Evolutionary conservation across 2,797 vertebrate species (phyloP), one percentile per base, ranked within the genome.

Genomic region (Darevskia nairensis): DNA sequence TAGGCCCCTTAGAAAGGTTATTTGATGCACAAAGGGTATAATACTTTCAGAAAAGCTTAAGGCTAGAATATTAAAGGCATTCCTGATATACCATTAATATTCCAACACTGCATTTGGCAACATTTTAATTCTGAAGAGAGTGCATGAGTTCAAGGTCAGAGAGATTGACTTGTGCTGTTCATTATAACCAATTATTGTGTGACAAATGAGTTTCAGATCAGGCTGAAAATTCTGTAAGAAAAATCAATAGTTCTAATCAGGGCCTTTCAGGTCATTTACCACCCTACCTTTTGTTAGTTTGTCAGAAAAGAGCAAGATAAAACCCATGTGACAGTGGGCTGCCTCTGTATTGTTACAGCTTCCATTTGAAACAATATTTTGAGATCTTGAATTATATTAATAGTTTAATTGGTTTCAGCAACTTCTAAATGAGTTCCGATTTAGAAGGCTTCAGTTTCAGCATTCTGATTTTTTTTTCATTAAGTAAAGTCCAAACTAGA

Each of bases 241-340:
- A 98, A 98, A 98, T 98, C 98, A 97, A 98, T 98, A 98, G 94
- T 96, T 96, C 92, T 97, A 96, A 97, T 98, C 97, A 97, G 96
- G 96, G 96, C 96, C 96, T 97, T 97, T 97, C 97, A 97, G 96
- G 96, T 96, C 96, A 95, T 97, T 96, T 96, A 95, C 95, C 90
- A 95, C 94, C 91, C 94, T 97, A 96, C 96, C 97, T 97, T 97
- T 97, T 97, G 97, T 97, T 96, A 96, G 95, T 96, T 95, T 95
- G 95, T 97, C 96, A 96, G 96, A 95, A 95, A 95, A 95, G 95
- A 96, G 95, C 94, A 96, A 97, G 97, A 97, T 97, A 97, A 97
- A 97, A 93, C 94, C 95, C 94, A 68, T 95, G 95, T 95, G 96
- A 94, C 96, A 95, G 95, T 88, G 66, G 68, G 89, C 94, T 95